Base-by-base conservation (phyloP, 1,140 invertebrate genomes). In the Sycobia sp. region DNA sequence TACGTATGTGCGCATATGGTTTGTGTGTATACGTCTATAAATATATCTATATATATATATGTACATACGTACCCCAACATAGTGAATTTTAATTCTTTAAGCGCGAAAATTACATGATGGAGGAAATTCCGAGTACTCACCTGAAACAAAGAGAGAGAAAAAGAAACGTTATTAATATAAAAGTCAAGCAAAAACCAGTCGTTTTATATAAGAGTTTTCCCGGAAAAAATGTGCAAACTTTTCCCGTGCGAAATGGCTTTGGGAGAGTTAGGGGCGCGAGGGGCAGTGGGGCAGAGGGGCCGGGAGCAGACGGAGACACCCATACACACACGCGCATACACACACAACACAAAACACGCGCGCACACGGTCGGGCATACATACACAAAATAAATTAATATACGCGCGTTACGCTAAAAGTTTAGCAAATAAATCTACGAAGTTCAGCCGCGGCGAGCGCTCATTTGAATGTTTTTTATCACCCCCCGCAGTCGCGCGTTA, bases 391-490 rank as follows among this genome's bases (percentile, higher is more conserved):
- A 65, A 58, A 65, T 65, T 65, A 65, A 65, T 65, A 65, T 58
- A 64, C 54, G 61, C 54, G 61, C 53, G 39, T 65, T 58, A 58
- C 29, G 62, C 55, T 47, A 46, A 65, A 65, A 65, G 62, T 65
- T 65, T 65, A 38, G 55, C 62, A 39, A 65, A 65, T 65, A 65
- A 65, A 65, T 65, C 62, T 65, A 41, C 55, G 39, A 65, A 65
- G 62, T 65, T 65, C n/a, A 34, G 47, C 36, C 22, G 44, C 18
- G 41, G 29, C 29, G 59, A 41, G 55, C 66, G 62, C 62, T 61
- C 60, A 69, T 69, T 69, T 67, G 59, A 67, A 69, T 69, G 64
- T 65, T 67, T 67, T 69, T 69, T 65, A 68, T 62, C 59, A 55
- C 57, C 54, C 36, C 41, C 62, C 65, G 44, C 55, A 58, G 53